Evolutionary conservation across 1,140 invertebrate species (phyloP).

Genomic region (Tetraneura akinire): DNA sequence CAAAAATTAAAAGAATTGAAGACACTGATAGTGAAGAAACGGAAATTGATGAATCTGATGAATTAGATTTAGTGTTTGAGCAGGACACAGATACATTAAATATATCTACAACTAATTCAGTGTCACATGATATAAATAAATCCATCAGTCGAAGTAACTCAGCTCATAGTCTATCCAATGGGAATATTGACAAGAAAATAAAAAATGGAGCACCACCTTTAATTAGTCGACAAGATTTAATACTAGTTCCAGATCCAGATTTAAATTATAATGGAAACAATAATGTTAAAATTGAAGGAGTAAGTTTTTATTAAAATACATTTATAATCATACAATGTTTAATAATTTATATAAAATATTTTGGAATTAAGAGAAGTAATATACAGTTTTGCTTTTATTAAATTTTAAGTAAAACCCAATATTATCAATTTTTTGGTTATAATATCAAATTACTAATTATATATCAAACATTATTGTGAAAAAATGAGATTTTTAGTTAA

Average conservation of each 20-base stretch:
- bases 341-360: too few species aligned
- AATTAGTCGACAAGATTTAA: slow-evolving; percentile 66
- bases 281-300: slow-evolving; percentile 54
- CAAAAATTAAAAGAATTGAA: slow-evolving; percentile 27
- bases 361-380: too few species aligned
- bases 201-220: slow-evolving; percentile 57
- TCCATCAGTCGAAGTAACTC: neutral
- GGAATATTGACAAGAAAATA: slow-evolving; percentile 29
- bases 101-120: neutral
- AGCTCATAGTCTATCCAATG: slow-evolving; percentile 31
- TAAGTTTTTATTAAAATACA: slow-evolving; percentile 32
- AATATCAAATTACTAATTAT: too few species aligned
- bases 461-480: too few species aligned
- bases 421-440: too few species aligned
- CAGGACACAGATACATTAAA: slow-evolving; percentile 52
- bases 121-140: slow-evolving; percentile 2
- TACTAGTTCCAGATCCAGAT: slow-evolving; percentile 66
- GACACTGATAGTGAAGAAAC: slow-evolving; percentile 61
- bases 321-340: too few species aligned
- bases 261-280: slow-evolving; percentile 59
- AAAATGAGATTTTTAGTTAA: too few species aligned
- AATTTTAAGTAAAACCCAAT: too few species aligned
- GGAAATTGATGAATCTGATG: slow-evolving; percentile 46
- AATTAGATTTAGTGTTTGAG: slow-evolving; percentile 53
- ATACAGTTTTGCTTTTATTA: too few species aligned